phyloP scores from a whole-genome alignment of 1,140 invertebrate species.

The Drosophila nikananu region DNA sequence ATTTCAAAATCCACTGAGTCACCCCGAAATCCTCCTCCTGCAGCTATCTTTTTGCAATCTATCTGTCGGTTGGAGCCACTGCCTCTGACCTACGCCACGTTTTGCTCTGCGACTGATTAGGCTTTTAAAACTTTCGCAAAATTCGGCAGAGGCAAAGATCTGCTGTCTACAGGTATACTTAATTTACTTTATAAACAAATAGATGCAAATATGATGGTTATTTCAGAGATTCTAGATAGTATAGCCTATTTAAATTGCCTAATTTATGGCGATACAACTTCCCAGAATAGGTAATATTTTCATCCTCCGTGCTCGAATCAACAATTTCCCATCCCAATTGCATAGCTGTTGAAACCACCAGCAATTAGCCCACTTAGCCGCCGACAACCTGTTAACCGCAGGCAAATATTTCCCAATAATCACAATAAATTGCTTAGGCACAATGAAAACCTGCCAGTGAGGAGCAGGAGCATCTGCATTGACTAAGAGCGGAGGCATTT shows the following conservation, averaged over 20 bases:
- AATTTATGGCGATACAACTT: background rate
- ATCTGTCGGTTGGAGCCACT: slow-evolving; percentile 51
- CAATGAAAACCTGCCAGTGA: background rate
- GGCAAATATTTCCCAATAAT: slow-evolving; percentile 41
- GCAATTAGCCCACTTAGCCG: slow-evolving; percentile 43
- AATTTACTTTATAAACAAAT: background rate
- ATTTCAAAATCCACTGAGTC: slow-evolving; percentile 35
- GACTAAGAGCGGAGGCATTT: slow-evolving; percentile 25
- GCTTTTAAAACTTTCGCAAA: slow-evolving; percentile 55
- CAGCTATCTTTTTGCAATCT: slow-evolving; percentile 16
- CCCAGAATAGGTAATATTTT: background rate
- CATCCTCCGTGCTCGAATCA: background rate
- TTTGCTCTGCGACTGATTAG: slow-evolving; percentile 70
- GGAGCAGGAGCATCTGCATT: slow-evolving; percentile 17
- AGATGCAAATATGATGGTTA: slow-evolving; percentile 11
- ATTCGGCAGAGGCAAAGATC: slow-evolving; percentile 36
- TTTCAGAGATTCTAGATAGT: background rate
- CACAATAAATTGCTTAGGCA: slow-evolving; percentile 20
- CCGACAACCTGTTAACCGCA: slow-evolving; percentile 46
- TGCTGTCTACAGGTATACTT: background rate
- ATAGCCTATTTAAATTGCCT: background rate
- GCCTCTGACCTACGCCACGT: slow-evolving; percentile 76
- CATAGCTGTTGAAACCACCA: slow-evolving; percentile 14
- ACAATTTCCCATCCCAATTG: slow-evolving; percentile 14
- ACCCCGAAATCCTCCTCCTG: background rate